Percentiles rank a stretch among this genome's conserved stretches.
phyloP scores from a whole-genome alignment of 1,140 invertebrate genomes.

The Lerema accius region DNA sequence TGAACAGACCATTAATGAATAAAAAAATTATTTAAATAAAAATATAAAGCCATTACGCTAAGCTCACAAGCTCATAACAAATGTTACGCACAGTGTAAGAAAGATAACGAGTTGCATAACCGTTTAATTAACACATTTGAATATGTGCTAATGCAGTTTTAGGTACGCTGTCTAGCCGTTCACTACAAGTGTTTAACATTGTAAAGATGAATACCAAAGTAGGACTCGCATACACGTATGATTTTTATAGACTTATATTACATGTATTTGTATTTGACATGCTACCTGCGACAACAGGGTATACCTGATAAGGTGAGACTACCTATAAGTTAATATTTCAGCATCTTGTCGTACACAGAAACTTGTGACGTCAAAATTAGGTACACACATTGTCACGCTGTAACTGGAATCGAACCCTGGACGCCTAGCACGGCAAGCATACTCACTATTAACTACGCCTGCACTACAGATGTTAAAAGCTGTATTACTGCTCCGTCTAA shows the following conservation, averaged over 20 bases:
- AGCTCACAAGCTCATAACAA: neutral
- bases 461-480: neutral
- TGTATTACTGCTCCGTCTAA: too few species aligned
- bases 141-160: conserved; percentile 14
- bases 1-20: neutral
- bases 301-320: too few species aligned
- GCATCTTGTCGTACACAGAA: too few species aligned
- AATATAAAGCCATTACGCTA: conserved; percentile 25
- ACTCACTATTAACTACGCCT: too few species aligned
- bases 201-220: neutral
- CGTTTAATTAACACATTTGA: conserved; percentile 12
- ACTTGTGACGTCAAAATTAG: too few species aligned
- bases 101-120: conserved; percentile 18
- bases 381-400: too few species aligned
- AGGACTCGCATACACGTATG: neutral
- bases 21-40: conserved; percentile 13
- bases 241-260: too few species aligned
- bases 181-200: conserved; percentile 3
- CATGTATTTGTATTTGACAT: too few species aligned
- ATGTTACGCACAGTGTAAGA: conserved; percentile 1
- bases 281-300: too few species aligned
- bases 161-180: neutral
- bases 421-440: too few species aligned
- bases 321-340: too few species aligned
- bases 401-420: too few species aligned